Base-by-base conservation (phyloP, 2,113 vertebrate genomes). In the Lontra canadensis region DNA sequence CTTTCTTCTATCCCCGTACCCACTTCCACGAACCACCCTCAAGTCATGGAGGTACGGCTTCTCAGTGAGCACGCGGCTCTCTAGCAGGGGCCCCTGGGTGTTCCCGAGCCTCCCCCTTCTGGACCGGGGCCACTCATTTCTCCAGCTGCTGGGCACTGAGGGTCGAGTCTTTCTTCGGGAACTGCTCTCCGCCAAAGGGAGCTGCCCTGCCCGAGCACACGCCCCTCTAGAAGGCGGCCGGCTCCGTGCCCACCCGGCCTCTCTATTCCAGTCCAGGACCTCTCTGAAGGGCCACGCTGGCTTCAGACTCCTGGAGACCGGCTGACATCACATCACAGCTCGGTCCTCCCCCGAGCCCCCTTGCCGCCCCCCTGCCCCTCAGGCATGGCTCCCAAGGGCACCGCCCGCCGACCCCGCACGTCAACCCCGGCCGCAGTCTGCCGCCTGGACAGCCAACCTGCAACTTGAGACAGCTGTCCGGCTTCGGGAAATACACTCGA, bases 41-140 rank as follows among this genome's bases (percentile, higher is more conserved):
- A 2, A 13, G 3, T 4, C 25, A 26, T 3, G 36, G 79, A 26
- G 15, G 6, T 0, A 1, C 3, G 52, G 34, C 69, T 89, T 34
- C 23, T 0, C 11, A 4, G 55, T 4, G 25, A 14, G 44, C 6
- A 57, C 6, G 3, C 0, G 4, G 25, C 39, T 6, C 71, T 3
- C n/a, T 0, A 13, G 57, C 3, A 7, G 71, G 20, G 7, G 12
- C 20, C 9, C 15, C 0, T 8, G 42, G 31, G 63, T 13, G 34
- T 39, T 20, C 5, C 29, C 0, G 31, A n/a, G 9, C 18, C 59
- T 7, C 79, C 39, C 31, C 23, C 0, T 14, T n/a, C 79, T 20
- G 74, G 15, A 25, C 7, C 49, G 10, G 14, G 34, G 23, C 31
- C 0, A 3, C 29, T 26, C n/a, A 1, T 7, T 9, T 76, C 80